Evolutionary conservation across 1,140 invertebrate genomes (phyloP), one percentile per base, ranked within the genome.

Genomic region (Eciton burchellii): DNA sequence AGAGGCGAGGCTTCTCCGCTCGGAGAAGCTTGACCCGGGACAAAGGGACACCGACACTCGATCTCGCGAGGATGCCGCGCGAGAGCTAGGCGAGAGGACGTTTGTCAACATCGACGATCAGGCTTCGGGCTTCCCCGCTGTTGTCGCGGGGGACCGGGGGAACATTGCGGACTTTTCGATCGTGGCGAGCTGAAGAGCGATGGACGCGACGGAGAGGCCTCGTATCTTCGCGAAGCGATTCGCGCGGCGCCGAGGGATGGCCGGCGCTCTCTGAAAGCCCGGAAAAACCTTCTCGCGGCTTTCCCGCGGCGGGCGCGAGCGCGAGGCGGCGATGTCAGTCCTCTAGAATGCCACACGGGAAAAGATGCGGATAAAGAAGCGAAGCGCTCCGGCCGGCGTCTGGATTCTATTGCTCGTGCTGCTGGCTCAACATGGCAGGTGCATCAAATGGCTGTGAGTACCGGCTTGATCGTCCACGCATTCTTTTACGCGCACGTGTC

Each of bases 391-490:
- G 2, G 83, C 60, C 65, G 83, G 85, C 72, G 81, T 85, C 79
- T 85, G 86, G 82, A 77, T 92, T 72, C 70, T 93, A 47, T 76
- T 94, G 41, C 72, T 94, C 29, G 84, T 92, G 52, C 74, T 90
- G 77, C 57, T 92, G 60, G 81, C 91, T 9, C 88, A 91, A 70
- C 90, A 88, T 79, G 92, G 90, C 83, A 84, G 87, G 84, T 93
- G 93, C 90, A 94, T 94, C 85, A 94, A 94, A 91, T 94, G 93
- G 93, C 89, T 94, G 93, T 94, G 87, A 94, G 93, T 94, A 91
- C 41, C 66, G 70, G 26, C 68, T 68, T 1, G 41, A n/a, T n/a
- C 19, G 45, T 73, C 60, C 57, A 24, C 14, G 0, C n/a, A 3
- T 3, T 29, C 14, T 16, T 5, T 77, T 72, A 79, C 66, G 76